Percentiles rank a stretch among this genome's conserved stretches.
These are phyloP conservation scores for Chroicocephalus ridibundus DNA, from an alignment of 2,113 vertebrate species.

Conservation along the genomic window DNA sequence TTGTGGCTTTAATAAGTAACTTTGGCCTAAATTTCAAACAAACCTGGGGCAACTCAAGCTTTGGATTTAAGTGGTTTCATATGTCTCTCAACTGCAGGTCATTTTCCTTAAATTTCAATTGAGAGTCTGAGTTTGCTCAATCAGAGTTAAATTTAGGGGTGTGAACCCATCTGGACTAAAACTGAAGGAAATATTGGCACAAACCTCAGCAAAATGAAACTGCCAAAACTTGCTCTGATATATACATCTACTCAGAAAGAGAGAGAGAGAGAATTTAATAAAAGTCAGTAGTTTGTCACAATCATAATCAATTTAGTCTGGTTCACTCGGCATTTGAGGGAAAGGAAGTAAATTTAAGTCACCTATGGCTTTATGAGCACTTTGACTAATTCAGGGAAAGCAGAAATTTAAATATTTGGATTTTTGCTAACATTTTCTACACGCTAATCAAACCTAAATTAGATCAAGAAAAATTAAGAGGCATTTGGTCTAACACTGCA, in stretches of 20 bases:
- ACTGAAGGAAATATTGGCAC: constrained; percentile 26
- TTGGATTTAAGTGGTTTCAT: constrained; percentile 48
- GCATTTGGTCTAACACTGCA: neutral
- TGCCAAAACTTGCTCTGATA: constrained; percentile 9
- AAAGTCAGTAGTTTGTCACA: neutral
- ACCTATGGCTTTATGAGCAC: neutral
- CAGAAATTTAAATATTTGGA: neutral
- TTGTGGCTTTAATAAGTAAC: constrained; percentile 18
- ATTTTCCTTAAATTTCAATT: constrained; percentile 36
- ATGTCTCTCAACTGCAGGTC: constrained; percentile 7
- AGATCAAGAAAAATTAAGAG: neutral
- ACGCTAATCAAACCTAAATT: neutral
- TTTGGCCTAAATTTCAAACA: constrained; percentile 49
- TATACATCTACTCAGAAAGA: neutral
- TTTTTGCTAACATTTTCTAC: neutral
- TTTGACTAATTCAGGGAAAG: neutral
- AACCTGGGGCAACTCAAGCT: neutral
- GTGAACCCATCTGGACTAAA: constrained; percentile 36
- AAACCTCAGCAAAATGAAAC: constrained; percentile 21
- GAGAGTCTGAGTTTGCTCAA: constrained; percentile 11
- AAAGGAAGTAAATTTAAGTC: neutral
- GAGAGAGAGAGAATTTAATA: neutral
- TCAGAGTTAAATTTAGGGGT: constrained; percentile 41
- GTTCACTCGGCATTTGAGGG: neutral
- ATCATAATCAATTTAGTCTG: neutral